Evolutionary conservation across 2,113 vertebrate species (phyloP).

Genomic region (Hippopotamus amphibius): DNA sequence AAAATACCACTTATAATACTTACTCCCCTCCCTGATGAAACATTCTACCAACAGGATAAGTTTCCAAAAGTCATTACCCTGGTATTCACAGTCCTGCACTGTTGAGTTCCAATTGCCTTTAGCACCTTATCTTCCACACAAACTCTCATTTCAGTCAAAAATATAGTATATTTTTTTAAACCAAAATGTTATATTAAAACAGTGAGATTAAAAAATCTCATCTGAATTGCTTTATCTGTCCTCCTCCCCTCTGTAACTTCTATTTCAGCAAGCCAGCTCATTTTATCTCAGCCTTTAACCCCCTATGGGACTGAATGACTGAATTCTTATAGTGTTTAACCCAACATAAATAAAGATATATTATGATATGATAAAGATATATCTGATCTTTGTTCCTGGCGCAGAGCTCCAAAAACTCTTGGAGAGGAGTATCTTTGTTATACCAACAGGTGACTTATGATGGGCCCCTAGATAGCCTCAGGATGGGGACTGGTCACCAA

Average conservation of each 20-base stretch:
- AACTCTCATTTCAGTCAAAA: background rate
- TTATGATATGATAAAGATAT: background rate
- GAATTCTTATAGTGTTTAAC: background rate
- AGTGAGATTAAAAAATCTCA: background rate
- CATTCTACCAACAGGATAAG: background rate
- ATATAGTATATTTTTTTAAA: background rate
- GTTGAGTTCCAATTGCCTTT: background rate
- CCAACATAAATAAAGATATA: background rate
- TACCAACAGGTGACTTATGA: background rate
- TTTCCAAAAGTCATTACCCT: background rate
- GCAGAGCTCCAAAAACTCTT: background rate
- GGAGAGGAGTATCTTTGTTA: background rate
- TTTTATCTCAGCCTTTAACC: constrained; percentile 5
- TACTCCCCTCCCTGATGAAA: background rate
- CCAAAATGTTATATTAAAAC: background rate
- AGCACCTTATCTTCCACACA: background rate
- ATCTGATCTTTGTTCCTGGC: background rate
- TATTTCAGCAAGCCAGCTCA: background rate
- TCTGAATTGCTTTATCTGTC: background rate
- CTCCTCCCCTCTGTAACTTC: background rate
- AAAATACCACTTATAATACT: background rate
- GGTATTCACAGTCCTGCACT: background rate
- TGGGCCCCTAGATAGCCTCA: background rate
- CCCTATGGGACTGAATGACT: background rate
- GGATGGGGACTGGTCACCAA: background rate